Percentiles rank a stretch among this genome's conserved stretches.
Conservation (phyloP, 2,797 vertebrate genomes). For the Jordanella pulchra region DNA sequence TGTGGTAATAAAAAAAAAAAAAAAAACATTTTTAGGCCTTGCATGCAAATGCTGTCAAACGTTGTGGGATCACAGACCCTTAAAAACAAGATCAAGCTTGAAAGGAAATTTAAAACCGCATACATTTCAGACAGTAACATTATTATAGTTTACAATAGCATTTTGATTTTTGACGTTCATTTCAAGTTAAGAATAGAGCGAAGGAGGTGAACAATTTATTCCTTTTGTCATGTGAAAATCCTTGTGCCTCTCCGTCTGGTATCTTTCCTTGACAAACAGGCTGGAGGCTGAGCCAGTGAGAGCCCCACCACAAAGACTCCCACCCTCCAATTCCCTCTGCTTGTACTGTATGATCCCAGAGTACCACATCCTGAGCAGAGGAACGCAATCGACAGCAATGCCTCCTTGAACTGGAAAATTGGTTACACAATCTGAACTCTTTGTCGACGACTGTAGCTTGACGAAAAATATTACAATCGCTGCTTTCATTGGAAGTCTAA, state of each 20-base stretch:
- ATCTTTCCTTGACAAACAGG: constrained; percentile 76
- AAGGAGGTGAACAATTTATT: constrained; percentile 75
- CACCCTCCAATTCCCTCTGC: constrained; percentile 75
- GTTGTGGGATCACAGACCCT: constrained; percentile 60
- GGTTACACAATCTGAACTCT: constrained; percentile 86
- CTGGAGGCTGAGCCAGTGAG: constrained; percentile 70
- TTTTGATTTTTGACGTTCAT: constrained; percentile 1
- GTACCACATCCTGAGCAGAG: constrained; percentile 84
- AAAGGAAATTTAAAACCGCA: constrained; percentile 55
- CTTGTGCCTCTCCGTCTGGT: constrained; percentile 75
- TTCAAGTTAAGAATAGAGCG: constrained; percentile 39
- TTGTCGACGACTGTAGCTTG: constrained; percentile 80
- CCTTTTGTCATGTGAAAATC: constrained; percentile 79
- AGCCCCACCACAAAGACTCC: constrained; percentile 76
- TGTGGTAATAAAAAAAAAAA: constrained; percentile 13
- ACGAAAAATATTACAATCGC: constrained; percentile 81
- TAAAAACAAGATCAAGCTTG: constrained; percentile 57
- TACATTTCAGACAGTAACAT: constrained; percentile 64
- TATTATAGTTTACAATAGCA: constrained; percentile 50
- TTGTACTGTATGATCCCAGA: constrained; percentile 76
- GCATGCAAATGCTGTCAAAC: constrained; percentile 52
- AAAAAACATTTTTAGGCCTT: constrained; percentile 37
- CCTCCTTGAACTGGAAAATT: constrained; percentile 84
- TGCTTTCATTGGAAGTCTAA: constrained; percentile 81
- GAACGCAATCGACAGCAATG: constrained; percentile 76